Evolutionary conservation across 2,113 vertebrate species (phyloP), one percentile per base, ranked within the genome.

Genomic region (Mus pahari): DNA sequence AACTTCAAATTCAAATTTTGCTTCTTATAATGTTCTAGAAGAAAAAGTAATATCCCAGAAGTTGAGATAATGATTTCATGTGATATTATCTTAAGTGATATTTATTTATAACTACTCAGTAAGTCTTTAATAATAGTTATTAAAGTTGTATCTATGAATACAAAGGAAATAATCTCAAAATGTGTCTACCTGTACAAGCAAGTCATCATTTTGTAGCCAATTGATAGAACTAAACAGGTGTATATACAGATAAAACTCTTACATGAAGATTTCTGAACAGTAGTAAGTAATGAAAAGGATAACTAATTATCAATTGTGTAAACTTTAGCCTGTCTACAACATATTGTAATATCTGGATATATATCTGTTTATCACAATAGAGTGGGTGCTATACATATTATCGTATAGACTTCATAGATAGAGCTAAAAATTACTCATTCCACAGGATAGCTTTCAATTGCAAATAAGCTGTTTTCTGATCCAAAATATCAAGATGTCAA

Each of bases 1-100:
- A 58, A 2, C 74, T 95, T 94, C 62, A 92, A 79, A 92, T 60
- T 93, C 28, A 91, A 81, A 50, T 95, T 90, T 75, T 36, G 89
- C 28, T 96, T 94, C 33, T 75, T 77, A 90, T 73, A 74, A 74
- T 53, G 4, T 73, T 45, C 16, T 2, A 36, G 77, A 75, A 74
- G 26, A 1, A 81, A 94, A 89, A 45, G 1, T 8, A 68, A 68
- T 73, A 64, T 48, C 7, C 3, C 7, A 45, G 11, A 77, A 84
- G 87, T 79, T 64, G 60, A 93, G 68, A 68, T 26, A 58, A 39
- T 90, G 7, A 53, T 71, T 84, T 88, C 3, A 48, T 36, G 58
- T 66, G 26, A 33, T 4, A 45, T 86, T 48, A 92, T 74, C 86
- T 53, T 92, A 93, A 86, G 4, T 83, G 14, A 75, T 28, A 79